A percentile compares a stretch with the other conserved stretches of the same genome.
phyloP scores from a whole-genome alignment of 2,888 invertebrate genomes.

The Ornithoptera priamus region DNA sequence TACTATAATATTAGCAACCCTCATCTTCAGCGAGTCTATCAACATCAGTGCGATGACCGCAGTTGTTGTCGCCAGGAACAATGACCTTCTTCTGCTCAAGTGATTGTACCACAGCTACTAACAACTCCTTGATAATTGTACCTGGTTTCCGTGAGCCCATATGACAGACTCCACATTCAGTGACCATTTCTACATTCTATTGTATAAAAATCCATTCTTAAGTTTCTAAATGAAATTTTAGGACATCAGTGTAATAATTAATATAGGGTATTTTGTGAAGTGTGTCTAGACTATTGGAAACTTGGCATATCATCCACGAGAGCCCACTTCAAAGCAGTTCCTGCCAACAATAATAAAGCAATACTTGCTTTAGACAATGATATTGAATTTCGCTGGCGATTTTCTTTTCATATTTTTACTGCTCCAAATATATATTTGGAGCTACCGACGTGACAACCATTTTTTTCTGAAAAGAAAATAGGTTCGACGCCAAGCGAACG shows the following conservation, averaged over 20 bases:
- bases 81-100: background rate
- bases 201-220: background rate
- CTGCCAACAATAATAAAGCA: constrained; percentile 27
- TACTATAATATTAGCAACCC: too few relatives aligned
- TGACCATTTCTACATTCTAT: background rate
- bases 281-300: background rate
- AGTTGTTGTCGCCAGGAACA: too few relatives aligned
- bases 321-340: constrained; percentile 16
- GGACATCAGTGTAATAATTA: too few relatives aligned
- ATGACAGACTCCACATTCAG: background rate
- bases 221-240: background rate
- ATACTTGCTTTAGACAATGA: constrained; percentile 10
- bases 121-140: background rate
- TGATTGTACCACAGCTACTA: background rate
- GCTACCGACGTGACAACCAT: background rate
- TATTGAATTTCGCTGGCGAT: constrained; percentile 19
- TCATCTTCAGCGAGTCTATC: too few relatives aligned
- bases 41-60: too few relatives aligned
- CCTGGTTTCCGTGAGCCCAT: too few relatives aligned
- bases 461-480: background rate
- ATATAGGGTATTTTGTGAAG: too few relatives aligned
- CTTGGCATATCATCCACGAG: constrained; percentile 6
- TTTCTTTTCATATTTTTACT: constrained; percentile 29
- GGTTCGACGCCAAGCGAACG: too few relatives aligned
- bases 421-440: constrained; percentile 25